A percentile compares a stretch with the other conserved stretches of the same genome.
Conservation (phyloP, 2,113 vertebrate species). For the Paracanthobrama guichenoti region DNA sequence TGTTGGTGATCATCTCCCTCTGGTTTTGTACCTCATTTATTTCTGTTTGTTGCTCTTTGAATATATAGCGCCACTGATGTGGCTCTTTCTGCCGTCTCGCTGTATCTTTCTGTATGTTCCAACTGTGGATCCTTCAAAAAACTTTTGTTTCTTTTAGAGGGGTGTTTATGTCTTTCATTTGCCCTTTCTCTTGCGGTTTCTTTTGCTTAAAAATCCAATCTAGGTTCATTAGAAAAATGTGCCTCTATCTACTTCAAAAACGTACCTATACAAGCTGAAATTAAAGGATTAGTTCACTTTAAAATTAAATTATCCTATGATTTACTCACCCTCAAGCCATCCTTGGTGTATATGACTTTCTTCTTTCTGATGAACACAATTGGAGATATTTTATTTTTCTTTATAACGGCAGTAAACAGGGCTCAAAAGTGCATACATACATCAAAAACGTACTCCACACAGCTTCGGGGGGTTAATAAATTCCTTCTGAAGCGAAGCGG, state of each 20-base stretch:
- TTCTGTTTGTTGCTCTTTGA: slow-evolving; percentile 20
- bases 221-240: not conserved
- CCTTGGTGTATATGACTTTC: no score
- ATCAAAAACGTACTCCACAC: no score
- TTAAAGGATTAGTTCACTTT: no score
- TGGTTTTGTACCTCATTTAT: slow-evolving; percentile 14
- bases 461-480: no score
- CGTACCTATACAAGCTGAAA: not conserved
- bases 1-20: slow-evolving; percentile 12
- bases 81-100: not conserved
- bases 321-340: no score
- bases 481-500: no score
- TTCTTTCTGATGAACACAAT: no score
- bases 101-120: slow-evolving; percentile 31
- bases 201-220: not conserved
- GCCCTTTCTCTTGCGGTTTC: not conserved
- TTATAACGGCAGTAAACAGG: no score
- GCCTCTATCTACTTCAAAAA: not conserved
- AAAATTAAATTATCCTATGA: no score
- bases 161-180: not conserved
- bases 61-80: slow-evolving; percentile 15
- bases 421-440: no score
- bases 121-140: not conserved
- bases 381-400: no score
- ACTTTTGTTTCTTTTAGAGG: not conserved